Percentiles rank a stretch among this genome's conserved stretches.
Evolutionary conservation across 2,797 vertebrate genomes (phyloP).

Genomic region (Hemitrygon akajei): DNA sequence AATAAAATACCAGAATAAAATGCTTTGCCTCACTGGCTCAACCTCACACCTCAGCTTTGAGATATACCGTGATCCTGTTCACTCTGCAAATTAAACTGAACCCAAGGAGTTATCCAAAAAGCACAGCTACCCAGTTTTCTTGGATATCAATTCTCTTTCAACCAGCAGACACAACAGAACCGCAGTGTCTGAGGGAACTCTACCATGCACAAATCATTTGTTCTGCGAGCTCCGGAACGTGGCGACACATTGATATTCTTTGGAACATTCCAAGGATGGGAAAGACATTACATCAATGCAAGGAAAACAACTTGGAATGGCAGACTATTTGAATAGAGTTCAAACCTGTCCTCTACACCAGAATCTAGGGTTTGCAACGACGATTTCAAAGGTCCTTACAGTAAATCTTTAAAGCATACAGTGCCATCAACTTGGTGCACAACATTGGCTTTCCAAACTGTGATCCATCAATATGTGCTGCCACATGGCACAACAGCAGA

Average conservation of each 20-base stretch:
- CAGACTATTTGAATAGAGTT: not conserved
- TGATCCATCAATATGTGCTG: not conserved
- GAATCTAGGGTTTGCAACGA: not conserved
- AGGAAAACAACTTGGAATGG: not conserved
- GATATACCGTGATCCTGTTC: not conserved
- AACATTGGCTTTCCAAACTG: not conserved
- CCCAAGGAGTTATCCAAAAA: no score
- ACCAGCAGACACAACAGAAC: not conserved
- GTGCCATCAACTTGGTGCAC: not conserved
- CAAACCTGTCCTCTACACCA: not conserved
- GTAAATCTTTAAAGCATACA: not conserved
- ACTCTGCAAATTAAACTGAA: no score
- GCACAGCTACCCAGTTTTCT: not conserved
- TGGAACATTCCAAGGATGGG: not conserved
- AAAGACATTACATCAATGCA: not conserved
- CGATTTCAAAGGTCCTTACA: not conserved
- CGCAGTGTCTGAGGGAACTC: not conserved
- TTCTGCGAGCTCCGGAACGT: not conserved
- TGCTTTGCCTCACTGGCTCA: not conserved
- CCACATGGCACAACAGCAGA: not conserved
- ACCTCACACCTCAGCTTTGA: not conserved
- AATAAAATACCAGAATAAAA: not conserved
- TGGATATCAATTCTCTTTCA: not conserved
- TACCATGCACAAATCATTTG: not conserved
- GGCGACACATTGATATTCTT: not conserved